Percentiles rank a stretch among this genome's conserved stretches.
Conservation (phyloP, 2,888 invertebrate species). For the Escarpia spicata region DNA sequence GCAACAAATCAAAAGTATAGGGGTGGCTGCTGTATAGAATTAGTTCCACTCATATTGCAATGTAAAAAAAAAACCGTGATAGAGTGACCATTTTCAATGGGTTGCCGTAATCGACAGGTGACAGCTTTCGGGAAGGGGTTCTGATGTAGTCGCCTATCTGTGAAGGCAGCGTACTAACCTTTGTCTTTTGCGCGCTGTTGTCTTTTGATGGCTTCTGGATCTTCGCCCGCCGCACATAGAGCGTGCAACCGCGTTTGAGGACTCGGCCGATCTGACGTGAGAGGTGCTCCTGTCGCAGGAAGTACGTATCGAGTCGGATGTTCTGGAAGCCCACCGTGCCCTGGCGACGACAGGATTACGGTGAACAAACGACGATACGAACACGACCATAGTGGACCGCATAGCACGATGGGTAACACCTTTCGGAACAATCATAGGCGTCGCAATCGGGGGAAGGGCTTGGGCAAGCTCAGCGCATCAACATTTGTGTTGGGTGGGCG, state of each 20-base stretch:
- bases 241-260: neutral
- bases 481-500: no score
- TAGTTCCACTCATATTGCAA: no score
- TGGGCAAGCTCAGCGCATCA: no score
- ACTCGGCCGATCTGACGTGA: conserved; percentile 1
- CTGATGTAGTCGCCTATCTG: no score
- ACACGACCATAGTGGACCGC: neutral
- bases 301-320: conserved; percentile 19
- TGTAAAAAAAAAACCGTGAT: no score
- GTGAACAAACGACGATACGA: neutral
- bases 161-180: neutral
- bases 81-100: no score
- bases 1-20: no score
- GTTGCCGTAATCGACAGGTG: no score
- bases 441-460: no score
- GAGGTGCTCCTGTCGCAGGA: conserved; percentile 20
- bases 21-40: no score
- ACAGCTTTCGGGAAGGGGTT: no score
- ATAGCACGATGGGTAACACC: neutral
- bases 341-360: neutral
- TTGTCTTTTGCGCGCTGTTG: neutral
- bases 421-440: neutral
- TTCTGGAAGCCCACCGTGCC: conserved; percentile 18
- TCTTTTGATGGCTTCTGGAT: neutral
- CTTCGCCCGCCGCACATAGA: neutral